Conservation (phyloP, 2,888 invertebrate genomes). For the Andrena trimmerana region DNA sequence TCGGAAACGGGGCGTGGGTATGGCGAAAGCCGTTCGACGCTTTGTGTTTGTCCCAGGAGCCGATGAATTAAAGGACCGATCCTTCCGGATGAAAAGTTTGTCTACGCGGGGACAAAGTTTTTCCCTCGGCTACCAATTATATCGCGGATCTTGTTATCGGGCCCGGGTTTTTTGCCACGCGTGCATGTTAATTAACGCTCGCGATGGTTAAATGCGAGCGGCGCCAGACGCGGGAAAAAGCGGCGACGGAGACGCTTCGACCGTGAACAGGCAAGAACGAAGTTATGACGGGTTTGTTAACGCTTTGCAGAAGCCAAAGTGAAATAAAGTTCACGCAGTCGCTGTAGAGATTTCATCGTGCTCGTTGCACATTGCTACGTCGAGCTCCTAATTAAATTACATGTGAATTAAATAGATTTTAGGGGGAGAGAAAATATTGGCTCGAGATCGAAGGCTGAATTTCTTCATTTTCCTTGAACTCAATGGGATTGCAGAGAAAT, state of each 20-base stretch:
- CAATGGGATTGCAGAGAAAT: not conserved
- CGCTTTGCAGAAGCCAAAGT: not conserved
- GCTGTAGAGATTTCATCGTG: not conserved
- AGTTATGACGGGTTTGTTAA: slow-evolving; percentile 11
- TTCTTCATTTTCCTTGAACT: no score
- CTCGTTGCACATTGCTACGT: not conserved
- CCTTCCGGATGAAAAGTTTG: slow-evolving; percentile 13
- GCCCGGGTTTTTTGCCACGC: not conserved
- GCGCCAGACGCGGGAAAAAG: not conserved
- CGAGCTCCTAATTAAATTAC: not conserved
- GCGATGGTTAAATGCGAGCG: not conserved
- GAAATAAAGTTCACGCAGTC: not conserved
- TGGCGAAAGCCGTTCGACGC: slow-evolving; percentile 40
- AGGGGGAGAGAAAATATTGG: no score
- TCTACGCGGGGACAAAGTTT: not conserved
- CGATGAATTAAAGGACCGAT: slow-evolving; percentile 27
- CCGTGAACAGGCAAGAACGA: slow-evolving; percentile 24
- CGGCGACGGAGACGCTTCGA: not conserved
- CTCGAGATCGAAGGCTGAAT: no score
- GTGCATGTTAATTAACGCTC: slow-evolving; percentile 20
- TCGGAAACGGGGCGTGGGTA: slow-evolving; percentile 9
- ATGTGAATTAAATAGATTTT: not conserved
- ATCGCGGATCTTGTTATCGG: not conserved
- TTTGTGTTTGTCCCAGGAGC: slow-evolving; percentile 20
- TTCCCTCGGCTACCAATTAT: slow-evolving; percentile 17